These are phyloP conservation scores for Choloepus didactylus DNA, from an alignment of 2,797 vertebrate genomes.

Conservation along the genomic window DNA sequence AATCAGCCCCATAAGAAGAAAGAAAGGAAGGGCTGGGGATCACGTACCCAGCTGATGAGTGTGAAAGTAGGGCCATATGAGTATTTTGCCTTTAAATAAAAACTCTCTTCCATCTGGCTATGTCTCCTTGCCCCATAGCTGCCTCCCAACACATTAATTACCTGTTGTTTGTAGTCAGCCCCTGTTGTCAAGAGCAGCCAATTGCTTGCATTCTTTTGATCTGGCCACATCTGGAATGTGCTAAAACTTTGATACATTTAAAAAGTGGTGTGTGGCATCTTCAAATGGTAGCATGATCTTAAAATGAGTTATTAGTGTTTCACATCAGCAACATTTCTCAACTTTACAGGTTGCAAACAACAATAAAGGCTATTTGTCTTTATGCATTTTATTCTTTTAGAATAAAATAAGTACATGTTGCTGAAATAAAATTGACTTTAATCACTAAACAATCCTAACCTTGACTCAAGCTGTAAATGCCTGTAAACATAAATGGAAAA, in stretches of 20 bases:
- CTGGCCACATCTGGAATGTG: conserved; percentile 83
- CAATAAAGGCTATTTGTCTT: conserved; percentile 84
- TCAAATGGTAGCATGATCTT: conserved; percentile 84
- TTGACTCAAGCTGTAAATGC: conserved; percentile 82
- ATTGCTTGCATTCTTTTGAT: conserved; percentile 74
- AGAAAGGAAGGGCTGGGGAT: conserved; percentile 83
- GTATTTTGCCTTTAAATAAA: conserved; percentile 81
- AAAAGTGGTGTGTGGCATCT: conserved; percentile 83
- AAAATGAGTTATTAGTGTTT: conserved; percentile 86
- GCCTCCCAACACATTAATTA: conserved; percentile 76
- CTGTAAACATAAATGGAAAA: conserved; percentile 81
- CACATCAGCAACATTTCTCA: conserved; percentile 81
- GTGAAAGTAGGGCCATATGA: conserved; percentile 82
- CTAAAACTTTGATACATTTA: conserved; percentile 81
- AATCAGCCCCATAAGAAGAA: conserved; percentile 83
- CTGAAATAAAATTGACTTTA: conserved; percentile 86
- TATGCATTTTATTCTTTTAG: conserved; percentile 82
- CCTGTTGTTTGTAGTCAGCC: conserved; percentile 80
- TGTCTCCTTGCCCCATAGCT: conserved; percentile 79
- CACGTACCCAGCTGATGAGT: conserved; percentile 71
- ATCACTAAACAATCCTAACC: conserved; percentile 82
- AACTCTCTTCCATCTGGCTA: conserved; percentile 70
- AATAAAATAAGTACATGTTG: conserved; percentile 82
- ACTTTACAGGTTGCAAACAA: conserved; percentile 83
- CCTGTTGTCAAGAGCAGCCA: neutral